A percentile compares a stretch with the other conserved stretches of the same genome.
Evolutionary conservation across 2,888 invertebrate species (phyloP).

Genomic region (Patella caerulea): DNA sequence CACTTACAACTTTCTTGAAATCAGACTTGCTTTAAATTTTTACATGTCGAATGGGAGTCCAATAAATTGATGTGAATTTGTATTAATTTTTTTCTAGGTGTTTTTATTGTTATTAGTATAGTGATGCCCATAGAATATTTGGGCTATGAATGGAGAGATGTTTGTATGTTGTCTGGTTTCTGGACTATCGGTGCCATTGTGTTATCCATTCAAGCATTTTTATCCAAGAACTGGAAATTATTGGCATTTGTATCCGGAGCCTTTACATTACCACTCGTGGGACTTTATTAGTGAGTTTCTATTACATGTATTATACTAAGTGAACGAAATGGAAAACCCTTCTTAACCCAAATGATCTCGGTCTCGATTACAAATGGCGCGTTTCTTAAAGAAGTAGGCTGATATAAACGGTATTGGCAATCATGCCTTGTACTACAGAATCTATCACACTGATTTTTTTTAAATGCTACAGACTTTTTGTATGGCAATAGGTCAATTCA

Average conservation of each 20-base stretch:
- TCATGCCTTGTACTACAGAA: too few relatives aligned
- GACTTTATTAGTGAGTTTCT: conserved; percentile 52
- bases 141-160: conserved; percentile 58
- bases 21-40: too few relatives aligned
- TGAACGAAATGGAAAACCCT: too few relatives aligned
- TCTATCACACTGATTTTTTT: too few relatives aligned
- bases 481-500: too few relatives aligned
- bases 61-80: background rate
- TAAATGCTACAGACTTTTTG: too few relatives aligned
- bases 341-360: too few relatives aligned
- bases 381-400: too few relatives aligned
- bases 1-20: too few relatives aligned
- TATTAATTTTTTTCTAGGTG: conserved; percentile 41
- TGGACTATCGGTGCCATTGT: conserved; percentile 57
- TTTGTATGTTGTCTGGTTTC: conserved; percentile 51
- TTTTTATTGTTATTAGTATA: conserved; percentile 51
- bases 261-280: conserved; percentile 44
- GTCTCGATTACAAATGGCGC: too few relatives aligned
- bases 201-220: conserved; percentile 48
- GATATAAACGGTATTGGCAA: too few relatives aligned
- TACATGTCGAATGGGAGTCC: background rate
- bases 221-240: conserved; percentile 54
- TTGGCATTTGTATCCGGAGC: conserved; percentile 46
- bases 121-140: conserved; percentile 54
- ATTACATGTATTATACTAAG: too few relatives aligned